Percentiles rank a stretch among this genome's conserved stretches.
phyloP scores from a whole-genome alignment of 2,113 vertebrate species.

The Seriola quinqueradiata region DNA sequence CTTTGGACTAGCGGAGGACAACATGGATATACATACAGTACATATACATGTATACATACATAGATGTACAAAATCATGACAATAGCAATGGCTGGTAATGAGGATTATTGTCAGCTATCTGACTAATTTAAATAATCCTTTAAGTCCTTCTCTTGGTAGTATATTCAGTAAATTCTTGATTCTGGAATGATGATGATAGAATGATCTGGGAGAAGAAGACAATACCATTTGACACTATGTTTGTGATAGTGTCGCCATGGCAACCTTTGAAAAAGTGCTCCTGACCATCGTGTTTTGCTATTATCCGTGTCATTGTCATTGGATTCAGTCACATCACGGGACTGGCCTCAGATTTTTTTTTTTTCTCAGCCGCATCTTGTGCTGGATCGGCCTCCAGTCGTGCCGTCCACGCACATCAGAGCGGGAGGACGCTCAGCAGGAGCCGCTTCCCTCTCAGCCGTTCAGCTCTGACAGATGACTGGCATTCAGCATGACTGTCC shows the following conservation, averaged over 20 bases:
- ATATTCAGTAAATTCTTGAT: too few species aligned
- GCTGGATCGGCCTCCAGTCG: not conserved
- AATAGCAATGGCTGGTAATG: too few species aligned
- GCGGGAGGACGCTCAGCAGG: not conserved
- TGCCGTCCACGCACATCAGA: not conserved
- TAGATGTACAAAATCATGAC: too few species aligned
- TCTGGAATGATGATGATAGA: too few species aligned
- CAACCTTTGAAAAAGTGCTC: conserved; percentile 33
- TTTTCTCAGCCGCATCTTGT: not conserved
- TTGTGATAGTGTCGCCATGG: conserved; percentile 38
- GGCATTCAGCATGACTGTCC: not conserved
- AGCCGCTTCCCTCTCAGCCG: not conserved
- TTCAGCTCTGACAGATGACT: not conserved
- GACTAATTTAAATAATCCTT: too few species aligned
- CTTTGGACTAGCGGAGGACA: too few species aligned
- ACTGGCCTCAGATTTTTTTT: conserved; percentile 20
- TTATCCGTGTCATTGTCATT: conserved; percentile 1
- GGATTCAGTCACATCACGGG: conserved; percentile 38
- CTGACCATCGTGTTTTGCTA: not conserved
- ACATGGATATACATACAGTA: too few species aligned
- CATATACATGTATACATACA: too few species aligned
- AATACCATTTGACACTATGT: conserved; percentile 1
- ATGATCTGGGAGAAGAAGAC: not conserved
- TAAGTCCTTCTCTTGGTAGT: too few species aligned
- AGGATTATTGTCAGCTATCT: too few species aligned